Evolutionary conservation across 2,888 invertebrate species (phyloP), one percentile per base, ranked within the genome.

Genomic region (Ornithoptera priamus): DNA sequence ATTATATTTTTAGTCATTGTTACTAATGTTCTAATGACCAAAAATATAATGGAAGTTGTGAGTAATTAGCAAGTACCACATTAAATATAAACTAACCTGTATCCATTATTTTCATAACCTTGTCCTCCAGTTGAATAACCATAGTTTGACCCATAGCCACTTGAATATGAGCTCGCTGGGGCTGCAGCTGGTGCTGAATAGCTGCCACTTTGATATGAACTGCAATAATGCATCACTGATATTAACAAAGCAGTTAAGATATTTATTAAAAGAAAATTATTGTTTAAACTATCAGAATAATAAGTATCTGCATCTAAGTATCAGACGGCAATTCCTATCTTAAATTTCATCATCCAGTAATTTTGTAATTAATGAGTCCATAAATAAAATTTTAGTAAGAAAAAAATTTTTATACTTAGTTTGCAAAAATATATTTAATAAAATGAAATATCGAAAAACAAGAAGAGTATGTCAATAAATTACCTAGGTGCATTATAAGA

Each of bases 281-380:
- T 66, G 30, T 2, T 62, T 24, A 50, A 59, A 58, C 69, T 46
- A 22, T 90, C 90, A 90, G 89, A 79, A 80, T 81, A 75, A 77
- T 80, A 76, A 76, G 66, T 82, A 76, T 91, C 90, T 88, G 89
- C 91, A 91, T 86, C 71, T 90, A 74, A 86, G 89, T 90, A 75
- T 90, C 83, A 89, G 90, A 90, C 89, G 90, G 90, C 90, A 90
- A 90, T 91, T 90, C 90, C 90, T 90, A 91, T 90, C 87, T 82
- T 73, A 66, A 73, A 65, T 75, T 72, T 78, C 78, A 79, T 79
- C 78, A 78, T 74, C 62, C 10, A 53, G 39, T n/a, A 56, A 58
- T 5, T n/a, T 5, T n/a, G 18, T 5, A 18, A 2, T n/a, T 53
- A 18, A 53, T 50, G 3, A 53, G 18, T 18, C 18, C 15, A 50